These are phyloP conservation scores for Podarcis muralis DNA, from an alignment of 2,113 vertebrate genomes.

Conservation along the genomic window DNA sequence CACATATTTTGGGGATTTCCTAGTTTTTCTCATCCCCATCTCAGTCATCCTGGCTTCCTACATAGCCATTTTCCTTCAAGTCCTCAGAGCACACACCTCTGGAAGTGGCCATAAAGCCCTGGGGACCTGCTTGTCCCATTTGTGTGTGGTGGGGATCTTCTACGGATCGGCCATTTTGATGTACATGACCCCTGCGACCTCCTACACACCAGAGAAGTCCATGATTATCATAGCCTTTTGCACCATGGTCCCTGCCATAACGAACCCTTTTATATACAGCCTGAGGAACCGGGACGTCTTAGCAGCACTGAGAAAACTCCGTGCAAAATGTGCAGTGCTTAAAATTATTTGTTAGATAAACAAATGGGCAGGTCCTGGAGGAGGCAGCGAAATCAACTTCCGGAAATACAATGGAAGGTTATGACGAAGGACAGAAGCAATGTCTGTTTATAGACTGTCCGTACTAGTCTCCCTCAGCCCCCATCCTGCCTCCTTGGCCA, in stretches of 20 bases:
- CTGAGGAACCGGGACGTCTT: neutral
- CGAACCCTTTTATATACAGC: neutral
- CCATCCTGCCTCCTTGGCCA: no score
- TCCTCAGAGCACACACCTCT: conserved; percentile 22
- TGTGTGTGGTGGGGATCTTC: conserved; percentile 46
- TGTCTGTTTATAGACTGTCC: no score
- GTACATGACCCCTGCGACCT: conserved; percentile 44
- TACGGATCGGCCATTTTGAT: conserved; percentile 44
- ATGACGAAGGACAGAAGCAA: no score
- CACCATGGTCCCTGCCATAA: neutral
- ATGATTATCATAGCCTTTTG: neutral
- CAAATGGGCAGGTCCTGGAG: neutral
- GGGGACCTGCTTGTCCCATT: conserved; percentile 48
- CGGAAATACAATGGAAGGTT: no score
- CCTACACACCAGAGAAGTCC: neutral
- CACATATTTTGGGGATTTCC: conserved; percentile 29
- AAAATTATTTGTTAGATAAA: no score
- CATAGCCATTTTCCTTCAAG: conserved; percentile 6
- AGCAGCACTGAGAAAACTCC: neutral
- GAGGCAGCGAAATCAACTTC: no score
- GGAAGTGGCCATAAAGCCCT: conserved; percentile 37
- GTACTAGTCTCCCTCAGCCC: no score
- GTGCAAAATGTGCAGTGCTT: neutral
- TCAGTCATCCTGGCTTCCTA: conserved; percentile 54
- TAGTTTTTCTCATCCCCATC: conserved; percentile 45